Conservation (phyloP, 2,113 vertebrate genomes). For the Siniperca knerii region DNA sequence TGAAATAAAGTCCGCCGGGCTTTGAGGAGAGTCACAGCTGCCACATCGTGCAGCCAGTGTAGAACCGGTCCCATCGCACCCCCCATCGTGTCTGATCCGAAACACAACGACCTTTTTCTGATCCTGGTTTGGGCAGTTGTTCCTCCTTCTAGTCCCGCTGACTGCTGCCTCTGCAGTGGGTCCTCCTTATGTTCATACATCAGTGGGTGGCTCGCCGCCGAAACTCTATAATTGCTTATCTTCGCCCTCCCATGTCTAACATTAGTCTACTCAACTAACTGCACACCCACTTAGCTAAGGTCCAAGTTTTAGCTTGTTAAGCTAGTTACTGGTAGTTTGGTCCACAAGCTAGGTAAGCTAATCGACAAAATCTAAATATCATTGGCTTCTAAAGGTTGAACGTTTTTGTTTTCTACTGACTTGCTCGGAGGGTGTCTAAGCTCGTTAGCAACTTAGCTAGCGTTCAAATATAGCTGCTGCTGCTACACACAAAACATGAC, state of each 20-base stretch:
- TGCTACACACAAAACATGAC: conserved; percentile 20
- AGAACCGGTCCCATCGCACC: conserved; percentile 77
- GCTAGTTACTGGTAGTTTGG: not conserved
- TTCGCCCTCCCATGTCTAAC: conserved; percentile 37
- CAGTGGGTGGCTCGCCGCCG: conserved; percentile 51
- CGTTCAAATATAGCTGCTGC: not conserved
- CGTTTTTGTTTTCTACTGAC: too few relatives aligned
- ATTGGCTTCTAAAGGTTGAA: accelerated
- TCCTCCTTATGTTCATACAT: conserved; percentile 56
- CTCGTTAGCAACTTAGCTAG: conserved; percentile 18
- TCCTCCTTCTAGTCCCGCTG: conserved; percentile 17
- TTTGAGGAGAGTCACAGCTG: conserved; percentile 84
- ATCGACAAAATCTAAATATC: not conserved
- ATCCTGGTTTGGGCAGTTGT: conserved; percentile 21
- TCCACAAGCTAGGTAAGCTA: not conserved
- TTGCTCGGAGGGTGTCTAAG: not conserved
- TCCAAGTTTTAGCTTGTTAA: not conserved
- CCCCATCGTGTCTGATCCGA: conserved; percentile 54
- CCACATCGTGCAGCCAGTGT: conserved; percentile 89
- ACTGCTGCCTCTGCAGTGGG: conserved; percentile 31
- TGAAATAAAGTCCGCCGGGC: conserved; percentile 89
- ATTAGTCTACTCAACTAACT: not conserved
- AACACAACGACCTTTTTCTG: not conserved
- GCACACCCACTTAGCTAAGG: not conserved
- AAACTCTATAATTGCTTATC: conserved; percentile 50